Evolutionary conservation across 2,113 vertebrate genomes (phyloP).

Genomic region (Tenebrosternarchus preto): DNA sequence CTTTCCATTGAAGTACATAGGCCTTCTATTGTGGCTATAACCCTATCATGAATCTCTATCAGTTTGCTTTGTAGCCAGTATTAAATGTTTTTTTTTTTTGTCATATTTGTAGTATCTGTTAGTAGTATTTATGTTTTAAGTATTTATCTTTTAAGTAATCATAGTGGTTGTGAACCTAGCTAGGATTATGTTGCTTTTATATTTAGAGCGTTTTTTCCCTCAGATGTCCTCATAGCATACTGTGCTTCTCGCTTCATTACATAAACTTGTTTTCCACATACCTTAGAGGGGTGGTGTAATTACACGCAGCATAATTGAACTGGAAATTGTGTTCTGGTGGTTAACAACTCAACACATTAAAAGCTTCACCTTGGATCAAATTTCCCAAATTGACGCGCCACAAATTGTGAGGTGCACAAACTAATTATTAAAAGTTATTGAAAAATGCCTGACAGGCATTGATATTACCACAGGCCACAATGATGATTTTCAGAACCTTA

Average conservation of each 20-base stretch:
- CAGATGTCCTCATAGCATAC: conserved; percentile 1
- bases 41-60: not conserved
- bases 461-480: conserved; percentile 7
- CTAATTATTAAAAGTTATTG: conserved; percentile 44
- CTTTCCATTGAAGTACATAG: not conserved
- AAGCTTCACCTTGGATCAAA: conserved; percentile 59
- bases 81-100: not conserved
- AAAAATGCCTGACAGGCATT: conserved; percentile 10
- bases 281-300: conserved; percentile 50
- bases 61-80: too few relatives aligned
- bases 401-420: conserved; percentile 62
- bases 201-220: conserved; percentile 44
- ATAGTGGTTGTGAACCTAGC: not conserved
- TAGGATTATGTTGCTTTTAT: conserved; percentile 49
- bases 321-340: conserved; percentile 64
- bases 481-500: conserved; percentile 35
- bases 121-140: too few relatives aligned
- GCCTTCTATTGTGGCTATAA: not conserved
- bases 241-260: conserved; percentile 60
- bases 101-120: too few relatives aligned
- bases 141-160: not conserved
- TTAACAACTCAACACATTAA: conserved; percentile 64
- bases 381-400: conserved; percentile 64
- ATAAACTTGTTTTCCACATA: conserved; percentile 37
- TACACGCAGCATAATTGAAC: conserved; percentile 60